Base-by-base conservation (phyloP, 2,797 vertebrate genomes). In the Notolabrus celidotus region DNA sequence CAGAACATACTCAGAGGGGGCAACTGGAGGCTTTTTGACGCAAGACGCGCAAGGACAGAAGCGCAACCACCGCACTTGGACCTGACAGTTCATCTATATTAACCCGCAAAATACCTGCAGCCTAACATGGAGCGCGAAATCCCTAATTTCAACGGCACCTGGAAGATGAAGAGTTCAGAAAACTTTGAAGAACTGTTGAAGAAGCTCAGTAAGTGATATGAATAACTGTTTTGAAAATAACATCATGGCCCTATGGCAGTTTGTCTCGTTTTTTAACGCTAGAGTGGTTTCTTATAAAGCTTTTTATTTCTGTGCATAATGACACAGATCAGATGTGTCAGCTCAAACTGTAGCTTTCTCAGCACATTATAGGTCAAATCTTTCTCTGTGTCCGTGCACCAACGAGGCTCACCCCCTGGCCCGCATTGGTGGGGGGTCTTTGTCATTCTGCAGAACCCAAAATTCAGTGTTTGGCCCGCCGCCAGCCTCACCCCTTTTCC, bases 161-260 rank as follows among this genome's bases (percentile, higher is more conserved):
- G 97, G 97, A 96, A 95, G 71, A 98, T 98, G 95, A 95, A 93
- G 78, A 96, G 93, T 60, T 98, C 96, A 1, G 96, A 97, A 74
- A 96, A 97, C 91, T 98, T 98, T 67, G 97, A 98, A 74, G 97
- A 98, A 53, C 93, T 98, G 50, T 91, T 98, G 59, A 98, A 97
- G 90, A 93, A 89, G 0, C 58, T 97, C 79, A 95, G 97, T 98
- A 90, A 96, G 95, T 87, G 79, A 64, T 25, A 14, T 4, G 19
- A 59, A 42, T 33, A 7, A 55, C 33, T 4, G 17, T 27, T 36
- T 4, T 6, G 34, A 12, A 10, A 22, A 29, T 17, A 3, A 3
- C 42, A 34, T 1, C 3, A 2, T 34, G 8, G 5, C 10, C 46
- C 57, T 46, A 10, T 54, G 71, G 51, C 50, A 51, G 29, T n/a